phyloP scores from a whole-genome alignment of 2,888 invertebrate genomes.

The Pilophorus perplexus region DNA sequence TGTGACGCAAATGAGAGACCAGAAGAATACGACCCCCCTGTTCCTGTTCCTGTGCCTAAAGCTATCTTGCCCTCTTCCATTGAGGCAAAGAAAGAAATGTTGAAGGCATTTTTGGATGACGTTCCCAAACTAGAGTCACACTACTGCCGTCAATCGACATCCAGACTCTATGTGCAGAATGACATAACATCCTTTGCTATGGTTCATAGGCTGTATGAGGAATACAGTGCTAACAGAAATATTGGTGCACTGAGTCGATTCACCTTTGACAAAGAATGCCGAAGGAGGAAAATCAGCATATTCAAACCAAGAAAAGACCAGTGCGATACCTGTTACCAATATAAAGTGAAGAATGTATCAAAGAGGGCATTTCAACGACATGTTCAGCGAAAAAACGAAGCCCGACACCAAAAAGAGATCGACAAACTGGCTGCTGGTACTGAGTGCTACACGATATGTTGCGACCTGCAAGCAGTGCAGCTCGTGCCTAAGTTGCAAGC shows the following conservation, averaged over 20 bases:
- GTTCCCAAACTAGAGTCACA: neutral
- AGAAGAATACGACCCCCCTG: too few species aligned
- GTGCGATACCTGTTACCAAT: slow-evolving; percentile 13
- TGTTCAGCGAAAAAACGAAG: neutral
- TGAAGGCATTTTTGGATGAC: neutral
- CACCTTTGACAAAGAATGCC: neutral
- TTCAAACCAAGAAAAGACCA: slow-evolving; percentile 30
- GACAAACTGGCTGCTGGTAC: slow-evolving; percentile 7
- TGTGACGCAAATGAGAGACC: too few species aligned
- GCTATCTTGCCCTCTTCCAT: too few species aligned
- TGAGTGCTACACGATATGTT: neutral
- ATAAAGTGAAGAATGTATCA: slow-evolving; percentile 7
- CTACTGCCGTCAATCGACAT: neutral
- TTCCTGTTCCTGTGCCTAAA: too few species aligned
- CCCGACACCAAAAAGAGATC: neutral
- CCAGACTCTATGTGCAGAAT: neutral
- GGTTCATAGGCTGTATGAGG: neutral
- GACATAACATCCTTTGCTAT: neutral
- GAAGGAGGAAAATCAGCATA: neutral
- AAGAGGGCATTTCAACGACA: neutral
- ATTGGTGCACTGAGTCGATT: neutral
- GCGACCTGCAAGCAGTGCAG: neutral
- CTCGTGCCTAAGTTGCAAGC: neutral
- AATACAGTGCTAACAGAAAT: neutral
- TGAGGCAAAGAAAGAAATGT: too few species aligned